Conservation (phyloP, 2,797 vertebrate genomes). For the Leptodactylus fallax region DNA sequence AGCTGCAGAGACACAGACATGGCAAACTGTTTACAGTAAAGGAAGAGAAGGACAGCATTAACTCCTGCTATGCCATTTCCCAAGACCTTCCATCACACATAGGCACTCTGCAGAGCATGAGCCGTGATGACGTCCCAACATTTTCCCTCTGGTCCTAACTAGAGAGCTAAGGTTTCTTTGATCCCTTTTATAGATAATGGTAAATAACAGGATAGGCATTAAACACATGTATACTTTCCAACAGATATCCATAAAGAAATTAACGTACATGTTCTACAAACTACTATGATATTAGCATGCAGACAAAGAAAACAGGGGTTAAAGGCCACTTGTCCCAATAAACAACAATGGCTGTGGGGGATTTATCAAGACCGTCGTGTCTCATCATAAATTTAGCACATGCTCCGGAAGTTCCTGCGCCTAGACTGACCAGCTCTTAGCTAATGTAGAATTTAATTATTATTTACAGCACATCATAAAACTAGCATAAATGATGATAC, state of each 20-base stretch:
- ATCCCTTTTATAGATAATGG: neutral
- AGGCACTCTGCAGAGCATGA: too few relatives aligned
- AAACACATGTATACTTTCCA: neutral
- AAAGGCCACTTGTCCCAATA: neutral
- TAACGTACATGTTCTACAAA: neutral
- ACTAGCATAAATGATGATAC: too few relatives aligned
- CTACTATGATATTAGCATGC: neutral
- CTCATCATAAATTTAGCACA: too few relatives aligned
- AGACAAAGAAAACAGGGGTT: neutral
- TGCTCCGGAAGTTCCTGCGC: too few relatives aligned
- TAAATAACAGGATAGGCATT: neutral
- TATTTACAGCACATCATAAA: too few relatives aligned
- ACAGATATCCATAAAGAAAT: too few relatives aligned
- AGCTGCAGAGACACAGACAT: conserved; percentile 23
- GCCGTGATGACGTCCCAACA: too few relatives aligned
- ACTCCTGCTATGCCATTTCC: neutral
- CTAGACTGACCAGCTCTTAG: too few relatives aligned
- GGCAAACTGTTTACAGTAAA: conserved; percentile 41
- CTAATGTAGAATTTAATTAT: too few relatives aligned
- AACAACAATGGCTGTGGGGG: too few relatives aligned
- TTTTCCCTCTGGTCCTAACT: too few relatives aligned
- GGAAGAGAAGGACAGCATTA: conserved; percentile 20
- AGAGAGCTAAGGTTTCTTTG: neutral
- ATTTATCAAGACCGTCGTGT: too few relatives aligned
- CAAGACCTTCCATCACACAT: neutral